These are phyloP conservation scores for Caradrina kadenii DNA, from an alignment of 2,888 invertebrate species.

Conservation along the genomic window DNA sequence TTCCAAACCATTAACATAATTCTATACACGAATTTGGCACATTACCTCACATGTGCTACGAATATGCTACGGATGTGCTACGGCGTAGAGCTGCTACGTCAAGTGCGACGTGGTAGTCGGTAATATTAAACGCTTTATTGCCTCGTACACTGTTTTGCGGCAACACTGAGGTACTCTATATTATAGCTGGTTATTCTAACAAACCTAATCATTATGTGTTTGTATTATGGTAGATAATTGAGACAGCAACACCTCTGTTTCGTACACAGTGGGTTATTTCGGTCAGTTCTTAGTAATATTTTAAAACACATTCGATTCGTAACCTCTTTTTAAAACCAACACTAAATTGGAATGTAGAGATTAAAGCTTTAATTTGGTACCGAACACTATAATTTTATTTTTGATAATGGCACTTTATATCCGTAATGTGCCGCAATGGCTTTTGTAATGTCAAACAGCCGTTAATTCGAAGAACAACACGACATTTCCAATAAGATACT, in stretches of 20 bases:
- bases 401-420: too few relatives aligned
- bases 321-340: background rate
- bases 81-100: constrained; percentile 61
- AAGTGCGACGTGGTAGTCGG: constrained; percentile 47
- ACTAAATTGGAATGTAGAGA: too few relatives aligned
- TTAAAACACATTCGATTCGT: background rate
- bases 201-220: constrained; percentile 31
- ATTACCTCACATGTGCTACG: constrained; percentile 48
- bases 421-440: too few relatives aligned
- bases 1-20: constrained; percentile 31
- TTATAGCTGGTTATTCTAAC: constrained; percentile 20
- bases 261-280: constrained; percentile 3
- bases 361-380: too few relatives aligned
- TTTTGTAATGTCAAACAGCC: too few relatives aligned
- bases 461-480: too few relatives aligned
- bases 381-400: background rate
- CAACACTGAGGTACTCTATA: constrained; percentile 29
- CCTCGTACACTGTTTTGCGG: constrained; percentile 42
- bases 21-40: constrained; percentile 47
- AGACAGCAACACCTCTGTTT: constrained; percentile 3
- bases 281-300: background rate
- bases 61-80: constrained; percentile 59
- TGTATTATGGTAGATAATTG: constrained; percentile 3
- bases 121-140: constrained; percentile 56
- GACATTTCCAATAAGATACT: too few relatives aligned